Percentiles rank a stretch among this genome's conserved stretches.
Evolutionary conservation across 2,797 vertebrate genomes (phyloP).

Genomic region (Coccyzus lansbergi): DNA sequence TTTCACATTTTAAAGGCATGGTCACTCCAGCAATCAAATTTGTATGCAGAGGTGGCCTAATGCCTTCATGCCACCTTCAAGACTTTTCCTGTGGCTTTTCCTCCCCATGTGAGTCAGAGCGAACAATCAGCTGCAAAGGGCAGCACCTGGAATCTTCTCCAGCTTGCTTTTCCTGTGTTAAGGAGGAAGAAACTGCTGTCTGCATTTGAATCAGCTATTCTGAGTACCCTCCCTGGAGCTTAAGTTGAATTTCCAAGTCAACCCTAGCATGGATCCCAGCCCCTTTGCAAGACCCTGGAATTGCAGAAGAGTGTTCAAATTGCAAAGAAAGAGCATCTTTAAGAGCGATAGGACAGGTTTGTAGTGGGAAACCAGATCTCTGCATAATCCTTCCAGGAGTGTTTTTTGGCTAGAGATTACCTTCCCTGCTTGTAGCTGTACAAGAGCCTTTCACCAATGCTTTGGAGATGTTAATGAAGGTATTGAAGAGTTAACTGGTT

Average conservation of each 20-base stretch:
- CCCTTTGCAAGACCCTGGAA: neutral
- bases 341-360: neutral
- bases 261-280: neutral
- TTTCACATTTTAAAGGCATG: neutral
- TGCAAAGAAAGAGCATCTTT: neutral
- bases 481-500: neutral
- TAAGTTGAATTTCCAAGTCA: neutral
- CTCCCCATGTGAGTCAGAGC: neutral
- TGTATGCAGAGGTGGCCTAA: neutral
- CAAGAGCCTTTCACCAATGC: neutral
- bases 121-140: neutral
- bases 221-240: neutral
- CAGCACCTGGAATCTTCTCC: neutral
- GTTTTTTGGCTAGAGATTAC: neutral
- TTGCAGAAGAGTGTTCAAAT: neutral
- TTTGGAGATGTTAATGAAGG: slow-evolving; percentile 31
- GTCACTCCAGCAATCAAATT: neutral
- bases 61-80: neutral
- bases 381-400: neutral
- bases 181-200: neutral
- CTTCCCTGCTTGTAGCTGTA: neutral
- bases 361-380: neutral
- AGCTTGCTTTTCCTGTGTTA: neutral
- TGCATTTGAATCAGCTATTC: slow-evolving; percentile 26
- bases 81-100: neutral